Evolutionary conservation across 2,888 invertebrate genomes (phyloP).

Genomic region (Dicroscelio sp.): DNA sequence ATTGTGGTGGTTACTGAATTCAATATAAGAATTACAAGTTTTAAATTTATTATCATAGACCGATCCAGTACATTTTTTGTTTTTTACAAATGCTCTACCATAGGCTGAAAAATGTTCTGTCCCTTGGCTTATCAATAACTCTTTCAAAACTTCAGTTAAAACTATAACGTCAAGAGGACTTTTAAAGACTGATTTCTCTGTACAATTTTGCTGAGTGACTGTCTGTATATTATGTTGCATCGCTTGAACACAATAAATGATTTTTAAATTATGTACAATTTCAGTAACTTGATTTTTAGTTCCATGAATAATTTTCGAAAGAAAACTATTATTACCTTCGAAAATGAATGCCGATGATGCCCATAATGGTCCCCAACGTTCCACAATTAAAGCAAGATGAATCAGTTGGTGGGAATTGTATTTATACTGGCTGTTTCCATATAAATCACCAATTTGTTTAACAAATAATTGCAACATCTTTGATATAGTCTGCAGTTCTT

Average conservation of each 20-base stretch:
- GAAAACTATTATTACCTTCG: slow-evolving; percentile 27
- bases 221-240: no score
- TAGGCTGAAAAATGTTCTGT: no score
- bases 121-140: no score
- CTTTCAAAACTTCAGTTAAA: no score
- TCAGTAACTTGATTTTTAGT: neutral
- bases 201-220: no score
- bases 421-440: no score
- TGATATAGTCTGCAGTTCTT: neutral
- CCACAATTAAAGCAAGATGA: neutral
- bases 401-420: slow-evolving; percentile 22
- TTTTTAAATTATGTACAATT: neutral
- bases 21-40: slow-evolving; percentile 22
- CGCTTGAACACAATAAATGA: neutral
- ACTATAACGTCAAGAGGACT: no score
- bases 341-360: slow-evolving; percentile 38
- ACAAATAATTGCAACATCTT: slow-evolving; percentile 19
- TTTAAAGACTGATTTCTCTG: no score
- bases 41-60: slow-evolving; percentile 15
- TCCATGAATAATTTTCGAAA: slow-evolving; percentile 14
- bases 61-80: neutral
- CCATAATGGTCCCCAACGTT: slow-evolving; percentile 32
- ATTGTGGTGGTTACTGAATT: neutral
- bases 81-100: neutral
- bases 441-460: slow-evolving; percentile 28